Evolutionary conservation across 2,113 vertebrate genomes (phyloP), one percentile per base, ranked within the genome.

Genomic region (Protobothrops mucrosquamatus): DNA sequence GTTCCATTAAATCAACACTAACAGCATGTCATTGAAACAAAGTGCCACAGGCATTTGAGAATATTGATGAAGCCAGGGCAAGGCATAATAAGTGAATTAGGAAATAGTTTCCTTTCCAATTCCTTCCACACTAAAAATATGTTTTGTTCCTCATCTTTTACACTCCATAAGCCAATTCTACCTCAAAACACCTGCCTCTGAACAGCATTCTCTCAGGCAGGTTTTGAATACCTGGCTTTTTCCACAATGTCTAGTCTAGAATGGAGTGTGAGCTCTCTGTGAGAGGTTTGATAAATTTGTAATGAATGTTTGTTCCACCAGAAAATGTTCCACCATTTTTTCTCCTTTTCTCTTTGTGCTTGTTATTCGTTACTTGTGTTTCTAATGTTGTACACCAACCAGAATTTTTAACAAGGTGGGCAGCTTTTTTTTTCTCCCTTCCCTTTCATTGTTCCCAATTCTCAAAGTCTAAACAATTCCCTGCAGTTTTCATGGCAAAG

Each of bases 351-450:
- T 81, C 15, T 81, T 81, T 81, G 34, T 81, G 69, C 69, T 81
- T 81, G n/a, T 81, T 39, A 39, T 39, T 74, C 18, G 61, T 18
- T 34, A 74, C 64, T 74, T 74, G 69, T 39, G 34, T 81, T 81
- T 81, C 3, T 81, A 81, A 81, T 81, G 34, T 39, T 39, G n/a
- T 20, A 39, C 15, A 74, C 6, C 14, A 20, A 39, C 69, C 69
- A 74, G 64, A 74, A 34, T 81, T 81, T 15, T 81, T 81, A 81
- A 39, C 69, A 39, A 39, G 15, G 2, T 69, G 12, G 29, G 61
- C 4, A 2, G 3, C 12, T n/a, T 29, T 26, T 59, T 24, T 11
- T 0, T 0, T 0, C 22, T 15, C 29, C 64, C 29, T 69, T 69
- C 29, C 64, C 12, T 69, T 69, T 14, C n/a, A 69, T 34, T 69